Percentiles rank a stretch among this genome's conserved stretches.
These are phyloP conservation scores for Sebastes matsubarae DNA, from an alignment of 2,797 vertebrate species.

Conservation along the genomic window DNA sequence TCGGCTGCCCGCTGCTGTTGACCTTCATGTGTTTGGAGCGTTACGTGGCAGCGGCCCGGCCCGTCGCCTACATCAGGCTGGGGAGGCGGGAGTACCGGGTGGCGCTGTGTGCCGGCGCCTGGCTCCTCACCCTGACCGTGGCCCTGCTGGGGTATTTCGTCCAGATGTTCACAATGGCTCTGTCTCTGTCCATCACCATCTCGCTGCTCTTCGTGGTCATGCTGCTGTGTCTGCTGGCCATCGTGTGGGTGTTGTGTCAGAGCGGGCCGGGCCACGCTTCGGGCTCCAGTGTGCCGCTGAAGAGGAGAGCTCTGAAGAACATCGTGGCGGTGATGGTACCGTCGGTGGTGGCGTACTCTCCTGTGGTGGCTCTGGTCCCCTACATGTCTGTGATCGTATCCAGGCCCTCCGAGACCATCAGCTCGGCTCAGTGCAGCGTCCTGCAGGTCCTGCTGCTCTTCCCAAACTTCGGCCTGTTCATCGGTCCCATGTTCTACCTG, in stretches of 20 bases:
- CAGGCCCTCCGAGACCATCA: not conserved
- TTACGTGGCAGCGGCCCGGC: slow-evolving; percentile 21
- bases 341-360: slow-evolving; percentile 18
- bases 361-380: slow-evolving; percentile 35
- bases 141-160: slow-evolving; percentile 9
- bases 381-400: not conserved
- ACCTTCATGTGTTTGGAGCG: slow-evolving; percentile 59
- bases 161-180: not conserved
- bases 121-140: slow-evolving; percentile 12
- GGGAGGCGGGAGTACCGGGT: slow-evolving; percentile 6
- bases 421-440: not conserved
- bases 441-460: slow-evolving; percentile 34
- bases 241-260: slow-evolving; percentile 9
- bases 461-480: slow-evolving; percentile 57
- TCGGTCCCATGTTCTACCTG: slow-evolving; percentile 66
- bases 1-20: slow-evolving; percentile 53
- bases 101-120: slow-evolving; percentile 1
- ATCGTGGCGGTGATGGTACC: slow-evolving; percentile 40
- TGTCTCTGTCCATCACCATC: slow-evolving; percentile 22
- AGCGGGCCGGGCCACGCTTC: not conserved
- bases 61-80: slow-evolving; percentile 21
- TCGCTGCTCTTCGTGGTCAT: slow-evolving; percentile 42
- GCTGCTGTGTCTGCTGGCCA: slow-evolving; percentile 43
- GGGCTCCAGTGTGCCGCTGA: not conserved
- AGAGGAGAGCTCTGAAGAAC: slow-evolving; percentile 39